These are phyloP conservation scores for Chaetodon trifascialis DNA, from an alignment of 2,113 vertebrate species.

Conservation along the genomic window DNA sequence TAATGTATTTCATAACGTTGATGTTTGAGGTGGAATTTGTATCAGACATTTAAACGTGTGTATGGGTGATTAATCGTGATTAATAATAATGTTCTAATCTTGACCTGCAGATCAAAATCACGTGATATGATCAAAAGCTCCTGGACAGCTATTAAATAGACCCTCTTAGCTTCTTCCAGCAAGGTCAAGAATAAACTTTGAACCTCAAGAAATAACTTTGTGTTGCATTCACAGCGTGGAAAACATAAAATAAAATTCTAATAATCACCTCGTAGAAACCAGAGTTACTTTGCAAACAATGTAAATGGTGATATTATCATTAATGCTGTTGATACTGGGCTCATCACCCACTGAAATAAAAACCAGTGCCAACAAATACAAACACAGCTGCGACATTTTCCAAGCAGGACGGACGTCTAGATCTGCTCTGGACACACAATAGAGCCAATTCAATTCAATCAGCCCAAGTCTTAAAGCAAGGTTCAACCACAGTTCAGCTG, in stretches of 20 bases:
- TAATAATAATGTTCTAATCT: not conserved
- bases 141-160: not conserved
- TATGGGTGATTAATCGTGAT: not conserved
- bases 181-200: not conserved
- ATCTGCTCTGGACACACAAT: not conserved
- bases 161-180: not conserved
- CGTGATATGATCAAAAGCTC: not conserved
- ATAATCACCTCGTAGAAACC: not conserved
- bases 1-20: not conserved
- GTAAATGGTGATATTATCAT: not conserved
- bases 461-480: not conserved
- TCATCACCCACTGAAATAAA: not conserved
- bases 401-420: not conserved
- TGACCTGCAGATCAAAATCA: not conserved
- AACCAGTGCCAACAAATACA: not conserved
- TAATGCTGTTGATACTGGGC: no score
- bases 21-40: not conserved
- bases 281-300: not conserved
- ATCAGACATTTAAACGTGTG: not conserved
- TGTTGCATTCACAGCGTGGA: not conserved
- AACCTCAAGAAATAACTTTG: not conserved
- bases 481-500: slow-evolving; percentile 9
- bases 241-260: not conserved
- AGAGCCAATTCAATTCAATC: not conserved
- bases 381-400: not conserved